Base-by-base conservation (phyloP, 2,888 invertebrate species). In the Chromoteleia sp. region DNA sequence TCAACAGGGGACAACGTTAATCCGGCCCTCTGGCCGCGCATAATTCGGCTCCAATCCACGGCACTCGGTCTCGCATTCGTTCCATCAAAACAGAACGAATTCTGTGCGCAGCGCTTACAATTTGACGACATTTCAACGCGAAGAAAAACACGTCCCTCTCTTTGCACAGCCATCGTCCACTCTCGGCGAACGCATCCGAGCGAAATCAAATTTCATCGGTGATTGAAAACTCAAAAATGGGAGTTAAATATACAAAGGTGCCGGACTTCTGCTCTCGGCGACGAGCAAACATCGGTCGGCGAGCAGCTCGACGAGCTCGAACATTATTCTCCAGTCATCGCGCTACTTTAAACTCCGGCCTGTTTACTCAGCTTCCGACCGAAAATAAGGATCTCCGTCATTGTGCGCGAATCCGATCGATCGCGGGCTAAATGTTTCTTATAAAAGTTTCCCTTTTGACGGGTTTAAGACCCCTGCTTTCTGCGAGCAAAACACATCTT, bases 201-300 rank as follows among this genome's bases (percentile, higher is more conserved):
- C 61, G 52, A 39, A 77, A 68, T 77, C 54, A 70, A 70, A 70
- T 70, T 70, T 70, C 50, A 61, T 56, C 77, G 70, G 33, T 45
- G 77, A 76, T 76, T 68, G 77, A 63, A 39, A 77, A 77, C 45
- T 61, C 58, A 61, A 63, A 77, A 77, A 61, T 48, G 77, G 45
- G 77, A 77, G 54, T 54, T 65, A 68, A 68, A 68, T 76, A 68
- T 61, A 76, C 68, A 76, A 76, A 76, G 76, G 54, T 67, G 68
- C 25, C 52, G 50, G 75, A 54, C 50, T 75, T 74, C 50, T 29
- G 41, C 56, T 65, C 56, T 65, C 56, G 39, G 21, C 36, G 30
- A 21, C 14, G 59, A 59, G 59, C 75, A 76, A 76, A 76, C 67
- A 76, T 67, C 30, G 43, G n/a, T n/a, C 21, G 14, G 3, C 6